Base-by-base conservation (phyloP, 2,113 vertebrate genomes). In the Laterallus jamaicensis region DNA sequence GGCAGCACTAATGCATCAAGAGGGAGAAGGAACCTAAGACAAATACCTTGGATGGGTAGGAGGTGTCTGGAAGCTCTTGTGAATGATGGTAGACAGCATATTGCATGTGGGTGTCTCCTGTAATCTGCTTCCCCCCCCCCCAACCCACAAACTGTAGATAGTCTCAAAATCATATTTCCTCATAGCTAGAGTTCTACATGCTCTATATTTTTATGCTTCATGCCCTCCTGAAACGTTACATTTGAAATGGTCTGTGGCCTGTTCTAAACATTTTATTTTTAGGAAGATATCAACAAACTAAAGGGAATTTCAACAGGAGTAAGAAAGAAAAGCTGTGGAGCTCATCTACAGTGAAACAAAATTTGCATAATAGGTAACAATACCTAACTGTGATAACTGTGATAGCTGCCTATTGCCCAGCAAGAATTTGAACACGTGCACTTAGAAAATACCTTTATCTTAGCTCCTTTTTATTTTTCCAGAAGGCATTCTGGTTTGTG, bases 71-170 rank as follows among this genome's bases (percentile, higher is more conserved):
- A 91, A 87, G 67, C 62, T 82, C 91, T 92, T 91, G 91, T 67
- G 90, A 91, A 92, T 69, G 80, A 92, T 94, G 92, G 95, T 92
- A 96, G 95, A 97, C 91, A 93, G 80, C 96, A 96, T 89, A 91
- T 59, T 93, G 88, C 13, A 9, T 21, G 92, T 95, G 83, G 94
- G 95, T 73, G 93, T 55, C 88, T 94, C 54, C 88, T 68, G 54
- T 76, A 84, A 89, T 95, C 69, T 89, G 35, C 86, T 87, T 95
- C 47, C 55, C 70, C 55, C 70, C 67, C 69, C 84, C 80, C 84
- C 78, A 95, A 35, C 67, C 58, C 83, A 84, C 0, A 7, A 84
- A 82, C 5, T 5, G 28, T 76, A 50, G 19, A 47, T 88, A 85
- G 15, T 74, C 52, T 83, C 59, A 73, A 80, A 95, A 79, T 67